Percentiles rank a stretch among this genome's conserved stretches.
Conservation (phyloP, 2,888 invertebrate species). For the Trachelus stipa region DNA sequence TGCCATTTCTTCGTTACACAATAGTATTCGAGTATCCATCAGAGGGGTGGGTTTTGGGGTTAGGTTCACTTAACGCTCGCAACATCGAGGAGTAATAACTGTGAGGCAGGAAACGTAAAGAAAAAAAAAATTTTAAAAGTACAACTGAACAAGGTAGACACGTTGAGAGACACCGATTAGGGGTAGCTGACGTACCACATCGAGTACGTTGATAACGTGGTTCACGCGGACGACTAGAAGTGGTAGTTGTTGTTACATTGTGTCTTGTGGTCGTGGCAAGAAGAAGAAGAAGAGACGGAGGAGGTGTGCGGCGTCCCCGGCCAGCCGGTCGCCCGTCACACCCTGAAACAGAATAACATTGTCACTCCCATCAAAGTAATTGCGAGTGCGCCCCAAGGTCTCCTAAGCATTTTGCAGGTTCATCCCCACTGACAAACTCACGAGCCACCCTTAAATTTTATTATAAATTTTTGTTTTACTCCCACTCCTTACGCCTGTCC, state of each 20-base stretch:
- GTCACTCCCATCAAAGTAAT: constrained; percentile 58
- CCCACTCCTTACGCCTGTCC: neutral
- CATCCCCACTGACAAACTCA: neutral
- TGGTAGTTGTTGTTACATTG: constrained; percentile 57
- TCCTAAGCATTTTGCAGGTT: neutral
- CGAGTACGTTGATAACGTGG: constrained; percentile 63
- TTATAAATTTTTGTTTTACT: neutral
- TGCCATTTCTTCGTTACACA: neutral
- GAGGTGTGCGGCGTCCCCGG: constrained; percentile 67
- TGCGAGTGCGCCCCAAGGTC: neutral
- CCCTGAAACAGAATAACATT: constrained; percentile 66
- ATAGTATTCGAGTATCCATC: neutral
- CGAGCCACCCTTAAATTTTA: neutral
- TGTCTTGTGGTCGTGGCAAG: constrained; percentile 64
- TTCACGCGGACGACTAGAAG: constrained; percentile 59
- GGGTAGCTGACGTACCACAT: constrained; percentile 65
- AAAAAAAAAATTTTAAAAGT: neutral
- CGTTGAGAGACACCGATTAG: constrained; percentile 59
- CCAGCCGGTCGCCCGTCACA: constrained; percentile 67
- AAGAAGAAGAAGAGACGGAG: constrained; percentile 64
- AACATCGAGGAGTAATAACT: constrained; percentile 44
- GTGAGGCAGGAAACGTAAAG: constrained; percentile 50
- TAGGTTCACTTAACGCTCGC: constrained; percentile 15
- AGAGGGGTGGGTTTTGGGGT: neutral
- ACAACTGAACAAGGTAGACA: constrained; percentile 50